Conservation (phyloP, 2,888 invertebrate genomes). For the Eupithecia pulchellata region DNA sequence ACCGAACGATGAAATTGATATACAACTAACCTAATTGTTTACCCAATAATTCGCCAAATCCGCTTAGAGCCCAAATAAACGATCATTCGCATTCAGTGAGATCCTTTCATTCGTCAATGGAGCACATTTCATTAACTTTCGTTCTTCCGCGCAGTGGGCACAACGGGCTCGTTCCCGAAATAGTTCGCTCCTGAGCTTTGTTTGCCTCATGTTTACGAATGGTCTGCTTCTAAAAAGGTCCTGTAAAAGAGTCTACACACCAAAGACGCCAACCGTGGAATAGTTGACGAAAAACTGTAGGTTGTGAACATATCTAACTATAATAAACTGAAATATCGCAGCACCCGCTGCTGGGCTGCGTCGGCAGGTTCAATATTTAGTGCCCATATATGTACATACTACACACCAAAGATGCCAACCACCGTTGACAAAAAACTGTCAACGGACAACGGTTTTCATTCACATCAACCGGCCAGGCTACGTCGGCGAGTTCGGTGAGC, state of each 20-base stretch:
- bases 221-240: conserved; percentile 51
- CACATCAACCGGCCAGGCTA: not conserved
- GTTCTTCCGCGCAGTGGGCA: conserved; percentile 20
- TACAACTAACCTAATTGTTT: not conserved
- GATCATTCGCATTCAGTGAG: conserved; percentile 10
- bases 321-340: too few relatives aligned
- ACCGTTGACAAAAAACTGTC: not conserved
- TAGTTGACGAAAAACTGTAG: not conserved
- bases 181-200: conserved; percentile 65
- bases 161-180: conserved; percentile 53
- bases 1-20: not conserved
- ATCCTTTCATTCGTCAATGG: conserved; percentile 11
- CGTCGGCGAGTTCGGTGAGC: not conserved
- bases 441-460: not conserved
- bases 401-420: not conserved
- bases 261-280: not conserved
- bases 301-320: too few relatives aligned
- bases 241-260: not conserved
- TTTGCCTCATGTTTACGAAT: conserved; percentile 57
- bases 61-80: conserved; percentile 8
- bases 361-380: too few relatives aligned
- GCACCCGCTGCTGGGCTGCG: too few relatives aligned
- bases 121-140: conserved; percentile 14
- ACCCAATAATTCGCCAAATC: conserved; percentile 5
- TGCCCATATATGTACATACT: not conserved